phyloP scores from a whole-genome alignment of 2,797 vertebrate species.

The Eleutherodactylus coqui region DNA sequence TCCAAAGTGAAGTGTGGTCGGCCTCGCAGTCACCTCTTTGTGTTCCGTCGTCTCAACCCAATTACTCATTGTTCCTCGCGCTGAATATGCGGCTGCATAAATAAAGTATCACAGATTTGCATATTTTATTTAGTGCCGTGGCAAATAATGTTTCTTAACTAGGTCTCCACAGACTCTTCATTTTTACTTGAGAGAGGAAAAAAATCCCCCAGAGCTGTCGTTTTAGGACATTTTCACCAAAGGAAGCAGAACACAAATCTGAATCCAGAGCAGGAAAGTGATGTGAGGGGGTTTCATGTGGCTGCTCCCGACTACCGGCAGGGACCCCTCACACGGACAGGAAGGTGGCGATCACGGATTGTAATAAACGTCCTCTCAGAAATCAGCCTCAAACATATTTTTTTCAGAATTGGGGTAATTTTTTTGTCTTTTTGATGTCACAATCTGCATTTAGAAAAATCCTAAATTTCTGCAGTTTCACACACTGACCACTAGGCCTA shows the following conservation, averaged over 20 bases:
- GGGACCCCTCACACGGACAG: too few relatives aligned
- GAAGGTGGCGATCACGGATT: too few relatives aligned
- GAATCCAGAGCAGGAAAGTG: neutral
- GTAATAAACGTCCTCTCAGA: too few relatives aligned
- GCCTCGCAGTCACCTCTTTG: slow-evolving; percentile 71
- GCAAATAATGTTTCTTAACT: slow-evolving; percentile 69
- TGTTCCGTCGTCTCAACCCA: slow-evolving; percentile 71
- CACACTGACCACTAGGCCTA: too few relatives aligned
- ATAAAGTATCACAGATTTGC: slow-evolving; percentile 73
- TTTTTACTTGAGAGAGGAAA: slow-evolving; percentile 67
- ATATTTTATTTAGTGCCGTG: slow-evolving; percentile 71
- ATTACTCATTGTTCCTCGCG: slow-evolving; percentile 75
- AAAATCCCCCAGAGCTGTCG: slow-evolving; percentile 65
- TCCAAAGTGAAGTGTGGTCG: slow-evolving; percentile 66
- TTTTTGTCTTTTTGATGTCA: too few relatives aligned
- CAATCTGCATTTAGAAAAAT: too few relatives aligned
- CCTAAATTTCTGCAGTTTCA: too few relatives aligned
- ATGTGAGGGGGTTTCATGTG: neutral
- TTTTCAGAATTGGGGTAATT: too few relatives aligned
- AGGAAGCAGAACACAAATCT: slow-evolving; percentile 15
- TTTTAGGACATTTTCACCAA: slow-evolving; percentile 39
- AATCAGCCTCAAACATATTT: too few relatives aligned
- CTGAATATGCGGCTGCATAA: slow-evolving; percentile 75
- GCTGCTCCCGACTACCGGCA: neutral
- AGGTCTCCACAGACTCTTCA: slow-evolving; percentile 67